Conservation (phyloP, 2,797 vertebrate species). For the Argentina silus region DNA sequence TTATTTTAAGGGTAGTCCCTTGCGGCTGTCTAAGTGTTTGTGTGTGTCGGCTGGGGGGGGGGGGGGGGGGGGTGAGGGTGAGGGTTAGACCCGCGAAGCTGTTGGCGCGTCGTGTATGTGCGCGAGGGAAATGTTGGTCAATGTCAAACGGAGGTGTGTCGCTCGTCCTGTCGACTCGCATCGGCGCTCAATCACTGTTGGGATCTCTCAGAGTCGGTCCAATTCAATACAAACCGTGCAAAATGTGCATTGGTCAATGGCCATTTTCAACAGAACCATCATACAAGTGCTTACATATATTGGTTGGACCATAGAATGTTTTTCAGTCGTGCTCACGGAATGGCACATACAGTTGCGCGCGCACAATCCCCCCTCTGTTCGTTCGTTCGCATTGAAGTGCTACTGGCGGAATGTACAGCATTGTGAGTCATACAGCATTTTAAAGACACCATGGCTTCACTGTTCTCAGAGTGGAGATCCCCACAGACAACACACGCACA, state of each 20-base stretch:
- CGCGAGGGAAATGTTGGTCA: conserved; percentile 61
- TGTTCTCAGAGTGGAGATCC: conserved; percentile 51
- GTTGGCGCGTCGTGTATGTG: conserved; percentile 7
- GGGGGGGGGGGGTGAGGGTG: neutral
- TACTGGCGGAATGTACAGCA: conserved; percentile 13
- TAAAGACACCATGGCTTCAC: conserved; percentile 41
- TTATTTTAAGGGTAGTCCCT: neutral
- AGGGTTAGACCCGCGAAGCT: conserved; percentile 1
- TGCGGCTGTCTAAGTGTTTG: neutral
- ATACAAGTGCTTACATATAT: neutral
- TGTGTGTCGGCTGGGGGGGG: neutral
- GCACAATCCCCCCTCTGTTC: conserved; percentile 21
- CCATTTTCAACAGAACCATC: neutral
- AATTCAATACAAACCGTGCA: neutral
- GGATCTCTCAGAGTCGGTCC: neutral
- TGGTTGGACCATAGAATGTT: neutral
- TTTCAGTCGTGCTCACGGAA: neutral
- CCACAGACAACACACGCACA: conserved; percentile 35
- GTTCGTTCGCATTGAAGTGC: conserved; percentile 2
- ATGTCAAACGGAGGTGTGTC: conserved; percentile 81
- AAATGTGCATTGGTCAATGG: no score
- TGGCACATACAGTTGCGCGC: conserved; percentile 21
- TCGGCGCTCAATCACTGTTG: neutral
- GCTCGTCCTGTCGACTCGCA: conserved; percentile 30
- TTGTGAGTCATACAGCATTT: conserved; percentile 64